Conservation (phyloP, 2,888 invertebrate species). For the Pachycephus smyrnensis region DNA sequence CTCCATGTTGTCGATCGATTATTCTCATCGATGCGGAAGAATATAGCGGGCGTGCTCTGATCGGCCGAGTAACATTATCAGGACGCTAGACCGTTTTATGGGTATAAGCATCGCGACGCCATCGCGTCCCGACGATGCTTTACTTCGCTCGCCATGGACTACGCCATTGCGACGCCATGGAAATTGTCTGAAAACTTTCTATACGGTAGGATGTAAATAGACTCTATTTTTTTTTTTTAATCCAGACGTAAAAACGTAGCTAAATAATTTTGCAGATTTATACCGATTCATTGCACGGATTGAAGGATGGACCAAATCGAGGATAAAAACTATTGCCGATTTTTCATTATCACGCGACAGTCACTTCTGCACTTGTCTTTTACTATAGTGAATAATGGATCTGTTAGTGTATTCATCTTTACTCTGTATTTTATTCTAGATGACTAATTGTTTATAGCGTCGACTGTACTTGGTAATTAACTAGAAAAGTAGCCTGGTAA, state of each 20-base stretch:
- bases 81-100: neutral
- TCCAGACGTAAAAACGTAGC: neutral
- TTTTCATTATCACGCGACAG: neutral
- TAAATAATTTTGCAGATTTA: neutral
- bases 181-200: conserved; percentile 4
- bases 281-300: neutral
- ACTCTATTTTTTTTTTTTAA: neutral
- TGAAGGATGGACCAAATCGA: neutral
- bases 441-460: too few relatives aligned
- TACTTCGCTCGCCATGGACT: neutral
- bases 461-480: neutral
- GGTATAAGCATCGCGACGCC: neutral
- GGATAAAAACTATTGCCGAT: neutral
- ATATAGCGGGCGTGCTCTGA: neutral
- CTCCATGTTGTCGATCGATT: neutral
- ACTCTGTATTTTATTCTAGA: too few relatives aligned
- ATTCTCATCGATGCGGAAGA: neutral
- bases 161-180: neutral
- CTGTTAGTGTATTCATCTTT: too few relatives aligned
- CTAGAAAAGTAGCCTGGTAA: neutral
- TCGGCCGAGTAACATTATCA: neutral
- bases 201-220: neutral
- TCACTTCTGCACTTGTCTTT: neutral
- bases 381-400: neutral
- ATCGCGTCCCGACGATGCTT: neutral